Percentiles rank a stretch among this genome's conserved stretches.
Evolutionary conservation across 2,113 vertebrate genomes (phyloP).

Genomic region (Macrotis lagotis): DNA sequence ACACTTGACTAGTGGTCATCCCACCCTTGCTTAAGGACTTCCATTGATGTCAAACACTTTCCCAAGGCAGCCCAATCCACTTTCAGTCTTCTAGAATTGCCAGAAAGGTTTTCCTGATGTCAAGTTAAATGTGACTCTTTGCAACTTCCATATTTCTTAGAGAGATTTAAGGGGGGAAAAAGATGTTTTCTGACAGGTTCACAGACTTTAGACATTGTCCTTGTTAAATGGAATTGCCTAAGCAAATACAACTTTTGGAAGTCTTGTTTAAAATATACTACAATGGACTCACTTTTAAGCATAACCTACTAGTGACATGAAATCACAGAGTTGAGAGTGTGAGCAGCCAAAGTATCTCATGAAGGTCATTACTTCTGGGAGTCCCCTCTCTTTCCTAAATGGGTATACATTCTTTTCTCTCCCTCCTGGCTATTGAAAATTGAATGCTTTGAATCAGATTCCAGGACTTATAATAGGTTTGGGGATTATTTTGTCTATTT

Average conservation of each 20-base stretch:
- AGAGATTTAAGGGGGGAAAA: background rate
- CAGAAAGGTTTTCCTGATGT: background rate
- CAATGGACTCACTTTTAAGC: background rate
- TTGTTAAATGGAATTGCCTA: background rate
- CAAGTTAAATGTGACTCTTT: background rate
- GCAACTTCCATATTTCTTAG: background rate
- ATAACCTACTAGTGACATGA: background rate
- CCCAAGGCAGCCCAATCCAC: background rate
- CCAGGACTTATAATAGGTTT: background rate
- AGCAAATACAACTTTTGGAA: background rate
- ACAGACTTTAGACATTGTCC: background rate
- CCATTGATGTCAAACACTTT: background rate
- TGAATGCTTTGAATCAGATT: slow-evolving; percentile 5
- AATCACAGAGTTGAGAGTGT: background rate
- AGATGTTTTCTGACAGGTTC: background rate
- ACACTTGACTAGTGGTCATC: background rate
- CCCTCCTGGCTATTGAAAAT: background rate
- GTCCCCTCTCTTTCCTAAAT: background rate
- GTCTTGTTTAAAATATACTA: background rate
- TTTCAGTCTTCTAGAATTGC: background rate
- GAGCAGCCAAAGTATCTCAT: background rate
- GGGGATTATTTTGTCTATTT: slow-evolving; percentile 14
- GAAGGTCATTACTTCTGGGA: background rate
- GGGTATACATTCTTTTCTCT: background rate
- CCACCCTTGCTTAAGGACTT: background rate